phyloP scores from a whole-genome alignment of 2,888 invertebrate genomes.

The Papilio elwesi region DNA sequence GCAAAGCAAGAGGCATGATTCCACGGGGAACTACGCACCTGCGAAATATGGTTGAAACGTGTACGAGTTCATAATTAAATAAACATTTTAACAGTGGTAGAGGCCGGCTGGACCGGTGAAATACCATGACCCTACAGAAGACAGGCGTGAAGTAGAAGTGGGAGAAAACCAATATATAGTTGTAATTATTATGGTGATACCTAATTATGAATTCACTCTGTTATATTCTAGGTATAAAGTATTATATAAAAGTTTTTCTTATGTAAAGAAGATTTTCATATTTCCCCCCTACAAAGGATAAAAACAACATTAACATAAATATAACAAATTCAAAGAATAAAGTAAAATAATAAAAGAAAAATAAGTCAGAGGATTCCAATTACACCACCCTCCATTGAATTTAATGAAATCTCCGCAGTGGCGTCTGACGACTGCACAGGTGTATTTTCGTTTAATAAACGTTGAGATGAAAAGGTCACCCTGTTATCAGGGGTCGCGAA shows the following conservation, averaged over 20 bases:
- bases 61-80: background rate
- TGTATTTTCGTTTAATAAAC: constrained; percentile 74
- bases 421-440: constrained; percentile 66
- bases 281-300: background rate
- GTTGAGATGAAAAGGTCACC: constrained; percentile 65
- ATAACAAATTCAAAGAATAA: constrained; percentile 48
- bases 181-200: too few species aligned
- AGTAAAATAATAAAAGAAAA: constrained; percentile 50
- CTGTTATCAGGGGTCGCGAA: constrained; percentile 67
- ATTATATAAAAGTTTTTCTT: background rate
- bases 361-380: constrained; percentile 57
- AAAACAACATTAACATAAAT: background rate
- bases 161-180: too few species aligned
- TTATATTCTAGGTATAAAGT: background rate
- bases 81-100: too few species aligned
- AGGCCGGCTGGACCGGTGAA: too few species aligned
- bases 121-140: too few species aligned
- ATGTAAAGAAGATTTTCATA: background rate
- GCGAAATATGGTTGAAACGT: background rate
- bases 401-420: constrained; percentile 67
- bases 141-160: too few species aligned
- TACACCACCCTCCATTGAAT: constrained; percentile 63
- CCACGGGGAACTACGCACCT: background rate
- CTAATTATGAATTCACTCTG: background rate
- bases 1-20: background rate